Conservation (phyloP, 2,113 vertebrate genomes). For the Sorex araneus region DNA sequence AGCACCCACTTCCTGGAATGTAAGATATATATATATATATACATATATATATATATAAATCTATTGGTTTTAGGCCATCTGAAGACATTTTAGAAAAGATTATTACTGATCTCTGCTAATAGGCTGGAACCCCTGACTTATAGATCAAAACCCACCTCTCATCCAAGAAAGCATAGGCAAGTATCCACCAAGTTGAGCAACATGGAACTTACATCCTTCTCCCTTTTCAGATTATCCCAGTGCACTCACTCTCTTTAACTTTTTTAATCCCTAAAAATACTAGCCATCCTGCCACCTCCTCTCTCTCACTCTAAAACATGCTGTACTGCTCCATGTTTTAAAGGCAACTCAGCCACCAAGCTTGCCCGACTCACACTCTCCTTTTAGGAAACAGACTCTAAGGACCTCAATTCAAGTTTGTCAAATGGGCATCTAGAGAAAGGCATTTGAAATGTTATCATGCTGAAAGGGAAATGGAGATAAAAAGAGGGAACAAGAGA, state of each 20-base stretch:
- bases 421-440: not conserved
- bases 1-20: not conserved
- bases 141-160: not conserved
- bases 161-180: not conserved
- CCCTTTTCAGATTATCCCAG: not conserved
- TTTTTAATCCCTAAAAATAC: not conserved
- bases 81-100: slow-evolving; percentile 26
- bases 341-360: not conserved
- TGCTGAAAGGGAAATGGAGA: not conserved
- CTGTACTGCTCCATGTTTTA: not conserved
- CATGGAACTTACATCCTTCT: not conserved
- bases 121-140: not conserved
- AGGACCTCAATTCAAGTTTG: not conserved
- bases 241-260: not conserved
- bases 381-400: not conserved
- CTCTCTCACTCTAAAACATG: not conserved
- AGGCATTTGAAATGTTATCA: not conserved
- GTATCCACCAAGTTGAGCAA: not conserved
- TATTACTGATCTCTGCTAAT: not conserved
- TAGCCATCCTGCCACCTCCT: not conserved
- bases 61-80: not conserved
- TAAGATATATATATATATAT: not conserved
- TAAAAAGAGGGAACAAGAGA: not conserved
- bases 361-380: not conserved
- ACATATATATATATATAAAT: not conserved